Conservation (phyloP, 2,113 vertebrate genomes). For the Cheilinus undulatus region DNA sequence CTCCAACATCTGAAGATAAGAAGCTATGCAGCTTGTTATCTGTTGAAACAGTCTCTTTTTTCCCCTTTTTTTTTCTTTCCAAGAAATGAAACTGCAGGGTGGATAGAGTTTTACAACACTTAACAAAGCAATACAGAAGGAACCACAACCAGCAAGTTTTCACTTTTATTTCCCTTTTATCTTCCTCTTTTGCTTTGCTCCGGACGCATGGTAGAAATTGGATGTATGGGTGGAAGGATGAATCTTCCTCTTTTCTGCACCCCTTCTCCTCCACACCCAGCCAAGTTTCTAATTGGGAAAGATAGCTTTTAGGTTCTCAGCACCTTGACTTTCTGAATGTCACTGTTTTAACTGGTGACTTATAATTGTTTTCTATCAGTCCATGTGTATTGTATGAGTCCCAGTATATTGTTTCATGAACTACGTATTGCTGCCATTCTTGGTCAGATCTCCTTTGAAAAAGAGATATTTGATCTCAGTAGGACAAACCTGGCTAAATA, state of each 20-base stretch:
- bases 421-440: too few relatives aligned
- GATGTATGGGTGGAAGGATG: background rate
- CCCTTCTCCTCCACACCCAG: background rate
- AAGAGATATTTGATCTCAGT: too few relatives aligned
- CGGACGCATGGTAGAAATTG: background rate
- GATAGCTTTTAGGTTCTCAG: too few relatives aligned
- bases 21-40: background rate
- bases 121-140: background rate
- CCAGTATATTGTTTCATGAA: too few relatives aligned
- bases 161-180: slow-evolving; percentile 15
- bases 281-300: too few relatives aligned
- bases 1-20: background rate
- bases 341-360: too few relatives aligned
- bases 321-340: too few relatives aligned
- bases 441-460: too few relatives aligned
- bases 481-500: too few relatives aligned
- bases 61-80: too few relatives aligned
- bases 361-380: too few relatives aligned
- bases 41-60: background rate
- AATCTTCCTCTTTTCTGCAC: background rate
- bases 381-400: too few relatives aligned
- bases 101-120: background rate
- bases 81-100: slow-evolving; percentile 32
- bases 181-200: slow-evolving; percentile 22
- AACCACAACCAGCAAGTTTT: slow-evolving; percentile 3